Evolutionary conservation across 2,113 vertebrate genomes (phyloP).

Genomic region (Nannospalax galili): DNA sequence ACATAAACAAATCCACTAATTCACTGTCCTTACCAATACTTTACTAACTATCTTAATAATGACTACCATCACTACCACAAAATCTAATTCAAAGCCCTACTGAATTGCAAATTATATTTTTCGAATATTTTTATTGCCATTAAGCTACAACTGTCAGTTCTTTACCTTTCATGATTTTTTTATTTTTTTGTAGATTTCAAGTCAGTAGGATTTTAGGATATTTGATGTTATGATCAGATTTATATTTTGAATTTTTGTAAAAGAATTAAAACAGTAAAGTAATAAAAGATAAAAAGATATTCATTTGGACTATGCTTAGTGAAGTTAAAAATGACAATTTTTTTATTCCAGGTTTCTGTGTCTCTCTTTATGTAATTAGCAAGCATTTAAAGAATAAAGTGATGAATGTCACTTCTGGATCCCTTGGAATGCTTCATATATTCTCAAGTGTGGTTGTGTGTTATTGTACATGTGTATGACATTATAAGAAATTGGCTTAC

Average conservation of each 20-base stretch:
- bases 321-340: neutral
- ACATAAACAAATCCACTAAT: neutral
- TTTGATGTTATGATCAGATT: neutral
- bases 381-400: neutral
- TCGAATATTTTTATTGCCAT: neutral
- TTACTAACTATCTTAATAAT: neutral
- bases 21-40: neutral
- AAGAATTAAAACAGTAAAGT: neutral
- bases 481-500: neutral
- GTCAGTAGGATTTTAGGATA: neutral
- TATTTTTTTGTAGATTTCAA: neutral
- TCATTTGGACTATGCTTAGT: neutral
- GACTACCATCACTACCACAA: neutral
- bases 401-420: fast-evolving
- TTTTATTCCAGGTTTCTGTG: neutral
- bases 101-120: neutral
- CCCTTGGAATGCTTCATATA: no score
- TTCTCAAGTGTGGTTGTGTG: neutral
- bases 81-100: neutral
- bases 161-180: neutral
- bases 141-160: neutral
- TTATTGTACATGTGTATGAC: neutral
- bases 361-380: neutral
- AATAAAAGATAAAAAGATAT: neutral
- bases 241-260: neutral